phyloP scores from a whole-genome alignment of 2,888 invertebrate genomes.

The Drosophila yooni region DNA sequence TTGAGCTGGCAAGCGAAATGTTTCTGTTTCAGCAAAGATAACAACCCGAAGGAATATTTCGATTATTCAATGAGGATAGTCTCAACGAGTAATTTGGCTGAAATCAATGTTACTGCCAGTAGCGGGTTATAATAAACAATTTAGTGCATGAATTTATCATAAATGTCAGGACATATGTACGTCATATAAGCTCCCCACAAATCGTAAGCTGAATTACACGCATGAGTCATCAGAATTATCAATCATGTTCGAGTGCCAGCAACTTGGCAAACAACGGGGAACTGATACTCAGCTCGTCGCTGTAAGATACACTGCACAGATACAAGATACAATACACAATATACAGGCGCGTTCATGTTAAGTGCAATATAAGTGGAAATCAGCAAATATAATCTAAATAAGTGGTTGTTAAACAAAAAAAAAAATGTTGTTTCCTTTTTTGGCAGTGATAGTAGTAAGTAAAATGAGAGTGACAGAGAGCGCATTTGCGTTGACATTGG shows the following conservation, averaged over 20 bases:
- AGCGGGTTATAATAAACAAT: slow-evolving; percentile 32
- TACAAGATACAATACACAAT: slow-evolving; percentile 28
- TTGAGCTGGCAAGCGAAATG: slow-evolving; percentile 15
- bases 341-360: slow-evolving; percentile 55
- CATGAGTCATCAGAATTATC: slow-evolving; percentile 81
- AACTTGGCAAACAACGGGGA: slow-evolving; percentile 51
- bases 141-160: slow-evolving; percentile 59
- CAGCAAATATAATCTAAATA: slow-evolving; percentile 82
- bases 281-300: slow-evolving; percentile 36
- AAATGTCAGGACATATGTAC: slow-evolving; percentile 51
- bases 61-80: neutral
- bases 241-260: slow-evolving; percentile 75
- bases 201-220: slow-evolving; percentile 72
- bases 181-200: slow-evolving; percentile 38
- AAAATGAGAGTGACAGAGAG: slow-evolving; percentile 6
- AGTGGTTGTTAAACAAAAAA: slow-evolving; percentile 82
- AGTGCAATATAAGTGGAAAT: slow-evolving; percentile 79
- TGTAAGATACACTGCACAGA: slow-evolving; percentile 42
- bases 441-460: neutral
- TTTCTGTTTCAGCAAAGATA: slow-evolving; percentile 1
- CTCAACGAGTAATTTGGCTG: neutral
- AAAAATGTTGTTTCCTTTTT: slow-evolving; percentile 34
- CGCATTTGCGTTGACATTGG: slow-evolving; percentile 49
- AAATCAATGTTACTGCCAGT: slow-evolving; percentile 17
- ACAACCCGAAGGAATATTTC: neutral